Evolutionary conservation across 1,140 invertebrate species (phyloP), one percentile per base, ranked within the genome.

Genomic region (Anastrepha ludens): DNA sequence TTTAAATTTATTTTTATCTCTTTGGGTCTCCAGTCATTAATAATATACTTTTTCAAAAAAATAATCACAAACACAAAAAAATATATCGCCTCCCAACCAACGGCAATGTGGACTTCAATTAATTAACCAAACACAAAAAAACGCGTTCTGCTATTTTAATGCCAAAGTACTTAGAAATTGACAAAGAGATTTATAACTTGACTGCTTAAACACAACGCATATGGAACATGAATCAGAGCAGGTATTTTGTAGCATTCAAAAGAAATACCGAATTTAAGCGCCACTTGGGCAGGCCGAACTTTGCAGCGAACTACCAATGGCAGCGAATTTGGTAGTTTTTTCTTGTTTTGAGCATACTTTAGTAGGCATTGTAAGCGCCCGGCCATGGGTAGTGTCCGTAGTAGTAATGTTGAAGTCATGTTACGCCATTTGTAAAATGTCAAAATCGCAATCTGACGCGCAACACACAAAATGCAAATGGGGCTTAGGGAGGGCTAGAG

Each of bases 341-440:
- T 29, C 17, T 5, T 3, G 3, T 13, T 62, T 62, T 62, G 60
- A 62, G 17, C 3, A 17, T n/a, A 62, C 15, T 62, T 62, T 13
- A 62, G 44, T 74, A 47, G 7, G 47, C 3, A 13, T 11, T 55
- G n/a, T 20, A 50, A 81, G 8, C 1, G 17, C 6, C 20, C 39
- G 7, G 3, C 41, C 50, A 55, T 55, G 50, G 50, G 11, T 55
- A 41, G 29, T 3, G 9, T 39, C 39, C n/a, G 29, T 2, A 67
- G 64, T 81, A 81, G 47, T 81, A 86, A 86, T 86, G 85, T 86
- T 86, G 41, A 86, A 86, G 6, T 86, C 59, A 62, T 86, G 85
- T 86, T 62, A 41, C 58, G 85, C 85, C 85, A 86, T 86, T 86
- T 86, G 85, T 86, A 86, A 86, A 86, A 86, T 86, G 85, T 86